These are phyloP conservation scores for Folsomia manolachei DNA, from an alignment of 2,888 invertebrate genomes.

Conservation along the genomic window DNA sequence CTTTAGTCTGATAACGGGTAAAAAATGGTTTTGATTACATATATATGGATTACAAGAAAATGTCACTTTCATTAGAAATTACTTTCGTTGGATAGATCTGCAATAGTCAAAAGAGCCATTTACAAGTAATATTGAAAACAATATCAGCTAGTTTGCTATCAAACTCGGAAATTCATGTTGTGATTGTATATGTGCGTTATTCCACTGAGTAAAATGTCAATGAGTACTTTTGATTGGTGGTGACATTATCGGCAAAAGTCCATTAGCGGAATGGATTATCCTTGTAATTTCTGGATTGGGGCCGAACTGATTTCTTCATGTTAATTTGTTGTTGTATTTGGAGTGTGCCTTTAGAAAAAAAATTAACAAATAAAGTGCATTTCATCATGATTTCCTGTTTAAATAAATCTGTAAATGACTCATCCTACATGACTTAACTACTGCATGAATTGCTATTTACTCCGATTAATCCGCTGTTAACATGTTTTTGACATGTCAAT, in stretches of 20 bases:
- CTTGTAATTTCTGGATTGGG: slow-evolving; percentile 23
- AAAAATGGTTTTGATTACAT: background rate
- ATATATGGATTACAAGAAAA: background rate
- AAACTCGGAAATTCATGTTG: too few species aligned
- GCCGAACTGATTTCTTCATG: background rate
- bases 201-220: background rate
- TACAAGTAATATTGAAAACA: too few species aligned
- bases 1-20: background rate
- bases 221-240: background rate
- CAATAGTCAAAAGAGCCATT: too few species aligned
- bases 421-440: too few species aligned
- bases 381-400: background rate
- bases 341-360: too few species aligned
- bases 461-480: too few species aligned
- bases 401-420: background rate
- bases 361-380: background rate
- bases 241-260: slow-evolving; percentile 19
- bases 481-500: too few species aligned
- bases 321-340: background rate
- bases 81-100: too few species aligned
- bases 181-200: too few species aligned
- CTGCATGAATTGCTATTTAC: too few species aligned
- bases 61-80: slow-evolving; percentile 6
- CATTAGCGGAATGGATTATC: slow-evolving; percentile 29
- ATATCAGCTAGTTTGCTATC: too few species aligned